A percentile compares a stretch with the other conserved stretches of the same genome.
These are phyloP conservation scores for Hymenochirus boettgeri DNA, from an alignment of 2,113 vertebrate species.

Conservation along the genomic window DNA sequence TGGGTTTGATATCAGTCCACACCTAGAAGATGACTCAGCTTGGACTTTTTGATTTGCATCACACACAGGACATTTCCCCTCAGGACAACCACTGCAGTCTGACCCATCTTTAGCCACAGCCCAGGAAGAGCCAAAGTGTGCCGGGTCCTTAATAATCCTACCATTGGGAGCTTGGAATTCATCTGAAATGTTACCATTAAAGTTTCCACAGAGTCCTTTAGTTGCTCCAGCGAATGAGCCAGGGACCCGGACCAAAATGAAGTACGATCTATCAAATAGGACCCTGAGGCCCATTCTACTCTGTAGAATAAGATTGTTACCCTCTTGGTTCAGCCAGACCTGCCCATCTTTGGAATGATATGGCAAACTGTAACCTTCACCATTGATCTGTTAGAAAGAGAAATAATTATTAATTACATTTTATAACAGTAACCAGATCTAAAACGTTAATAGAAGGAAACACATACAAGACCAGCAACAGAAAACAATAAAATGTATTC, in stretches of 20 bases:
- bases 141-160: not conserved
- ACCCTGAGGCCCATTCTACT: slow-evolving; percentile 57
- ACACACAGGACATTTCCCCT: slow-evolving; percentile 36
- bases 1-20: slow-evolving; percentile 40
- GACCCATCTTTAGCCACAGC: not conserved
- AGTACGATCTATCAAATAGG: slow-evolving; percentile 55
- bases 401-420: no score
- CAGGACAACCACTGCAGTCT: slow-evolving; percentile 18
- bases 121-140: slow-evolving; percentile 29
- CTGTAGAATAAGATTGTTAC: slow-evolving; percentile 24
- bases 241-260: slow-evolving; percentile 55
- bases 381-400: slow-evolving; percentile 9
- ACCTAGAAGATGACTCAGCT: slow-evolving; percentile 42
- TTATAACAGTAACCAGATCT: no score
- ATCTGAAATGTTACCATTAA: not conserved
- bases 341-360: not conserved
- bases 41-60: not conserved
- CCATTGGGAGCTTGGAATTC: slow-evolving; percentile 29
- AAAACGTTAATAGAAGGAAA: no score
- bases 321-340: slow-evolving; percentile 24
- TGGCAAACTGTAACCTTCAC: slow-evolving; percentile 7
- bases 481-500: no score
- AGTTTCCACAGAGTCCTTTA: slow-evolving; percentile 46
- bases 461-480: no score
- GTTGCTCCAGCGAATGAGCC: slow-evolving; percentile 52